These are phyloP conservation scores for Epistrophe eligans DNA, from an alignment of 2,888 invertebrate genomes.

Conservation along the genomic window DNA sequence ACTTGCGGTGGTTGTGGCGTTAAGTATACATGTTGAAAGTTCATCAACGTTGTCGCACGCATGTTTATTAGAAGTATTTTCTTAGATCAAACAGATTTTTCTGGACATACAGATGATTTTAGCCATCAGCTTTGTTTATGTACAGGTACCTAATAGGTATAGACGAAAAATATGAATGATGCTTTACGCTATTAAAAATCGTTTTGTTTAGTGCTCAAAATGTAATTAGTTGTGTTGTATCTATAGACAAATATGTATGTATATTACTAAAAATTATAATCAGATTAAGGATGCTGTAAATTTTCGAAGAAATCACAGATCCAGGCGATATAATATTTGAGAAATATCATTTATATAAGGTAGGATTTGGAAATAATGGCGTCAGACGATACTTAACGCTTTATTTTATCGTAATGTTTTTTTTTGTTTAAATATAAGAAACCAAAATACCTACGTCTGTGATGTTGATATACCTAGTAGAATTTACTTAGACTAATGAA, in stretches of 20 bases:
- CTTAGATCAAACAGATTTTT: not conserved
- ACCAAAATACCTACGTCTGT: too few relatives aligned
- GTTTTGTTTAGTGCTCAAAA: constrained; percentile 7
- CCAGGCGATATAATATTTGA: not conserved
- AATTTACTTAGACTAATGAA: too few relatives aligned
- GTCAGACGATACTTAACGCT: not conserved
- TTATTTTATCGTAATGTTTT: not conserved
- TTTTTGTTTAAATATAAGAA: too few relatives aligned
- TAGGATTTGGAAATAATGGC: not conserved
- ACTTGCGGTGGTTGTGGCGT: too few relatives aligned
- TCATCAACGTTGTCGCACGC: constrained; percentile 13
- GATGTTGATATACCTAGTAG: too few relatives aligned
- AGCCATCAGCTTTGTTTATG: not conserved
- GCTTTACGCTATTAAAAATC: not conserved
- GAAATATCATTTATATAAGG: too few relatives aligned
- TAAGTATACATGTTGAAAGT: constrained; percentile 31
- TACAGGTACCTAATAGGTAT: not conserved
- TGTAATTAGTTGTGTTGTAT: constrained; percentile 5
- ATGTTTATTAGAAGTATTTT: not conserved
- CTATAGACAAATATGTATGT: not conserved
- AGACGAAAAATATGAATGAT: not conserved
- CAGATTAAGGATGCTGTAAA: constrained; percentile 2
- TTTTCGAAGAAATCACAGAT: not conserved
- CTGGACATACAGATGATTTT: not conserved
- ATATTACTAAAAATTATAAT: constrained; percentile 4